Evolutionary conservation across 35 echinoderm and acorn worm genomes (phyloP), one percentile per base, ranked within the genome.

Genomic region (Heliocidaris tuberculata): DNA sequence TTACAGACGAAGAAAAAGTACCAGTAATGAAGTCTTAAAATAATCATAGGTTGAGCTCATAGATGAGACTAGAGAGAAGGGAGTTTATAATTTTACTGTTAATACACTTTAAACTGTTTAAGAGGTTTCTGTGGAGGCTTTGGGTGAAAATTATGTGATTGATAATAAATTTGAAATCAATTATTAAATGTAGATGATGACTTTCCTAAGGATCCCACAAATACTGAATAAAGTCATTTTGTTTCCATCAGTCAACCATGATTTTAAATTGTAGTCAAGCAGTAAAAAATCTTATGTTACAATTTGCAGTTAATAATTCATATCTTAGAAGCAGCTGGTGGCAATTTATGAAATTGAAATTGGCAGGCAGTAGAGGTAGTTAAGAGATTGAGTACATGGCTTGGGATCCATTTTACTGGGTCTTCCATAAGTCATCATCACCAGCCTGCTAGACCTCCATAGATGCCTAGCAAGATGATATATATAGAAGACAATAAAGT

Each of bases 271-370:
- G 65, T 27, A 19, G 27, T 78, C 19, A 6, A 71, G 61, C 7
- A 78, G 24, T 21, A n/a, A n/a, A 21, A 78, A n/a, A 78, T 24
- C 27, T 27, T 27, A 27, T 7, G 21, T 78, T 19, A 78, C 2
- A 78, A 78, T 78, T 78, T 78, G 21, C 65, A 78, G 65, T 78
- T 78, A 78, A 78, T 78, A 78, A 78, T 78, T 78, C 65, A 78
- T 78, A 78, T 78, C 27, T 78, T 19, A 78, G 65, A 78, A 78
- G 65, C 65, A 78, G 65, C 65, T 78, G 65, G 65, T 78, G 65
- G 65, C 65, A 78, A 78, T 78, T 78, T 78, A 3, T 27, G 65
- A 78, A 78, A 78, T 78, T 19, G 27, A 24, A 78, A 78, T 19
- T 78, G 65, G 65, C 65, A 78, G 65, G 65, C 21, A 17, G 17